Evolutionary conservation across 2,797 vertebrate species (phyloP).

Genomic region (Peromyscus melanophrys): DNA sequence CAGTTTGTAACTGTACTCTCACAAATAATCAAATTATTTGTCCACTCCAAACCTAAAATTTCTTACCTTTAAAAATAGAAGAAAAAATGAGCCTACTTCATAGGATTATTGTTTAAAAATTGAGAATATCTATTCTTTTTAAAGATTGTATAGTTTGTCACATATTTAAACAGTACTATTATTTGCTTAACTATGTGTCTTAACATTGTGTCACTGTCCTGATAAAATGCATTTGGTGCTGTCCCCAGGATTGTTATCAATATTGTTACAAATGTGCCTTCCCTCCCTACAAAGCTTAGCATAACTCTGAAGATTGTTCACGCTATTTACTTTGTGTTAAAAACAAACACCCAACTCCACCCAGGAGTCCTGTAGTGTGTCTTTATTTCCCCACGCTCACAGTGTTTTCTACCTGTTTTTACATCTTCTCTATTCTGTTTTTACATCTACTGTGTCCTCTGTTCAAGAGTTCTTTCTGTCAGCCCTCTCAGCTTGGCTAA

Average conservation of each 20-base stretch:
- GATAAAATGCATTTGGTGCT: neutral
- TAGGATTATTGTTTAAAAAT: constrained; percentile 1
- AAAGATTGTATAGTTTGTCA: constrained; percentile 27
- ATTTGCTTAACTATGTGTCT: neutral
- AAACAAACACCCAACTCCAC: neutral
- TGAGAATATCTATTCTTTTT: neutral
- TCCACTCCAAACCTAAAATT: constrained; percentile 9
- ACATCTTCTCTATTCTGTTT: neutral
- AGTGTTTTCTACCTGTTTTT: neutral
- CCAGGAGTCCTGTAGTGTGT: neutral
- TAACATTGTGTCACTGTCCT: neutral
- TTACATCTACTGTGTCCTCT: neutral
- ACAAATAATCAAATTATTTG: constrained; percentile 7
- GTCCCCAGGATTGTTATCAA: neutral
- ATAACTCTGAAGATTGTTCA: neutral
- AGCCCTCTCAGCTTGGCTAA: neutral
- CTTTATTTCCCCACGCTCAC: neutral
- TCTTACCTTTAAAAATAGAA: constrained; percentile 45
- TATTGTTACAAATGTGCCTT: neutral
- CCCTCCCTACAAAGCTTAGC: neutral
- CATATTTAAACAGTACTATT: constrained; percentile 16
- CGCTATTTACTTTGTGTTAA: neutral
- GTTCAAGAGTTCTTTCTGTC: neutral
- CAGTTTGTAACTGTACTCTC: constrained; percentile 8
- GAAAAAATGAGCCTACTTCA: neutral